Evolutionary conservation across 2,113 vertebrate genomes (phyloP).

Genomic region (Archilochus colubris): DNA sequence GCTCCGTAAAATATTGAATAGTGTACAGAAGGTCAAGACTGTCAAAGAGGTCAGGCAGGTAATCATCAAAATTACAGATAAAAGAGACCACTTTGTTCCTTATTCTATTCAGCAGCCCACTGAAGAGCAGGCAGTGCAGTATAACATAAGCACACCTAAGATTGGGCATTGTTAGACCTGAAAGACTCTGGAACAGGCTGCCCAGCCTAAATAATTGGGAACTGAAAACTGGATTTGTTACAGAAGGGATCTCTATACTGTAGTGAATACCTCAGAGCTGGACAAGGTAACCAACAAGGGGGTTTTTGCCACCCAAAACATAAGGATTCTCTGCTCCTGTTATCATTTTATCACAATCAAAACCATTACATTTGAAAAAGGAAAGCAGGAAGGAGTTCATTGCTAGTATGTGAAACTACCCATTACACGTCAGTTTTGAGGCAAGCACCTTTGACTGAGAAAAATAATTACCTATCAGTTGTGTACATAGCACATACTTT

Average conservation of each 20-base stretch:
- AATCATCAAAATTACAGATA: slow-evolving; percentile 26
- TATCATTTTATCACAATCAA: not conserved
- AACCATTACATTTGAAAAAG: not conserved
- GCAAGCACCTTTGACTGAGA: not conserved
- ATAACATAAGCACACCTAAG: not conserved
- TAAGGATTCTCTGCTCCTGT: not conserved
- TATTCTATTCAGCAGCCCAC: not conserved
- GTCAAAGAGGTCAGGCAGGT: not conserved
- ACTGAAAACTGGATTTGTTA: not conserved
- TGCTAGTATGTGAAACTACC: not conserved
- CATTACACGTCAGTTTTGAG: not conserved
- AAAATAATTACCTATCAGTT: not conserved
- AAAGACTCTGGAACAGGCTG: not conserved
- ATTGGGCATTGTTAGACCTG: not conserved
- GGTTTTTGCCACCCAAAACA: not conserved
- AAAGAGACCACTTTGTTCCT: not conserved
- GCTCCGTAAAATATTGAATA: not conserved
- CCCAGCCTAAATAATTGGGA: not conserved
- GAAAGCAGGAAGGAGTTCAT: not conserved
- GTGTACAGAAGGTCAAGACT: not conserved
- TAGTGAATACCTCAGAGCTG: not conserved
- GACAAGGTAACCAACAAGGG: not conserved
- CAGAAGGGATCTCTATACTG: not conserved
- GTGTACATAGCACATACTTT: not conserved
- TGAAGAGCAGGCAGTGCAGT: not conserved